Evolutionary conservation across 1,140 invertebrate genomes (phyloP).

Genomic region (Hydropsyche tenuis): DNA sequence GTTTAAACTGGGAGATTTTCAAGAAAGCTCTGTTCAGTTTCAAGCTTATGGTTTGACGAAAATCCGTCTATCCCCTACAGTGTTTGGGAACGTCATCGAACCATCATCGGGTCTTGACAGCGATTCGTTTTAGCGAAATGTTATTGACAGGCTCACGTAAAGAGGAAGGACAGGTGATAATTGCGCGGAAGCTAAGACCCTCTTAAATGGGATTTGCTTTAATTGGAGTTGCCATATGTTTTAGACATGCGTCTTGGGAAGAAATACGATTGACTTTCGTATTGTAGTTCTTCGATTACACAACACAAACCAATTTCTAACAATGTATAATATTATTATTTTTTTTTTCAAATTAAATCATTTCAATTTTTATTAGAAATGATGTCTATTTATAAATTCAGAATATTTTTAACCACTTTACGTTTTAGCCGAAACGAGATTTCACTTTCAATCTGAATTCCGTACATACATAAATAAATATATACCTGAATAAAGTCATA

Average conservation of each 20-base stretch:
- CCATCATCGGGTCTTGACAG: conserved; percentile 31
- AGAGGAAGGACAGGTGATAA: conserved; percentile 42
- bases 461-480: not conserved
- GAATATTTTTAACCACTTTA: too few relatives aligned
- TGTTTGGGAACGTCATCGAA: not conserved
- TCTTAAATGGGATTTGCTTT: conserved; percentile 35
- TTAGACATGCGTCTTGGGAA: conserved; percentile 9
- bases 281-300: too few relatives aligned
- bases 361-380: too few relatives aligned
- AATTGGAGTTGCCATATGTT: conserved; percentile 40
- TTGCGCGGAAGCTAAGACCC: conserved; percentile 30
- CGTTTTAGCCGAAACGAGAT: not conserved
- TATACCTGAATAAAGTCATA: not conserved
- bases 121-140: conserved; percentile 8
- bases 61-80: not conserved
- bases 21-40: too few relatives aligned
- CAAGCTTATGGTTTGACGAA: too few relatives aligned
- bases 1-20: not conserved
- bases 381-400: too few relatives aligned
- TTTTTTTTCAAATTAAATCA: too few relatives aligned
- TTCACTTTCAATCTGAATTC: not conserved
- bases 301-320: too few relatives aligned
- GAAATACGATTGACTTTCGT: too few relatives aligned
- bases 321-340: too few relatives aligned
- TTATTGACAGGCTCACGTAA: conserved; percentile 40